Percentiles rank a stretch among this genome's conserved stretches.
These are phyloP conservation scores for Tachycineta bicolor DNA, from an alignment of 2,113 vertebrate genomes.

Conservation along the genomic window DNA sequence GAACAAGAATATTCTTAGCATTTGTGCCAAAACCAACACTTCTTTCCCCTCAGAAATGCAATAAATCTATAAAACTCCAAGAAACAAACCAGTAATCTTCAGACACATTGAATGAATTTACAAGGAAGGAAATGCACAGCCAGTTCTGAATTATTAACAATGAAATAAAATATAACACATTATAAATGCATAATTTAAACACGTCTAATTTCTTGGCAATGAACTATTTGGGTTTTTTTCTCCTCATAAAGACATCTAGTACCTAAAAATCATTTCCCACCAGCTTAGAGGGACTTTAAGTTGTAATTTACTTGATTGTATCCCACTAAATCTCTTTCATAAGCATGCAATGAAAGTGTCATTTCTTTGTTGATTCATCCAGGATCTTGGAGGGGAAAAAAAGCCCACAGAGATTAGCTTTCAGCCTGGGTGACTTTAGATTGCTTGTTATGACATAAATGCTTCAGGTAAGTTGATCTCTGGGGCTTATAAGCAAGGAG, in stretches of 20 bases:
- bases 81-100: conserved; percentile 37
- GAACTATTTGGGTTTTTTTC: not conserved
- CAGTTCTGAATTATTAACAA: conserved; percentile 41
- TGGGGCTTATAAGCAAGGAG: not conserved
- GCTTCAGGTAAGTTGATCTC: not conserved
- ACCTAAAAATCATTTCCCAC: conserved; percentile 16
- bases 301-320: not conserved
- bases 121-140: conserved; percentile 18
- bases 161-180: conserved; percentile 46
- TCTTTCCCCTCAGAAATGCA: conserved; percentile 27
- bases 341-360: not conserved
- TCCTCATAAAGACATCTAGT: conserved; percentile 3
- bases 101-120: conserved; percentile 51
- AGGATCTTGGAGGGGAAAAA: not conserved
- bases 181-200: conserved; percentile 30
- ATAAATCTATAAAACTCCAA: conserved; percentile 44
- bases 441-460: not conserved
- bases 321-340: not conserved
- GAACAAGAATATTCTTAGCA: conserved; percentile 34
- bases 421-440: not conserved
- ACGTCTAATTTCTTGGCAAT: conserved; percentile 17
- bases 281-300: not conserved
- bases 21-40: conserved; percentile 54
- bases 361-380: not conserved
- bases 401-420: not conserved